These are phyloP conservation scores for Pristionchus mayeri DNA, from an alignment of 2,888 invertebrate genomes.

Conservation along the genomic window DNA sequence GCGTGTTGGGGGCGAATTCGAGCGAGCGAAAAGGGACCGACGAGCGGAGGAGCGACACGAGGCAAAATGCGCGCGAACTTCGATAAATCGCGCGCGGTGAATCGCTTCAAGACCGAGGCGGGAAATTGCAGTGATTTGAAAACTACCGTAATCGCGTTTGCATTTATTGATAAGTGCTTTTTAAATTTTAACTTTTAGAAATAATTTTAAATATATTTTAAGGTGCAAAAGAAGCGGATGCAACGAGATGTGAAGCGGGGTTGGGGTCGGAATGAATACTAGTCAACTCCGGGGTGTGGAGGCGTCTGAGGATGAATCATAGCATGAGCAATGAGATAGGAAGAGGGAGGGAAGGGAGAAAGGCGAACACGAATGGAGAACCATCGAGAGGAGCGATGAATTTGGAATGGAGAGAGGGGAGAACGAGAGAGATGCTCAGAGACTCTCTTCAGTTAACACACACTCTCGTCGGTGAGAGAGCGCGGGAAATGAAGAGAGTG, in stretches of 20 bases:
- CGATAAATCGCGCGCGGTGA: background rate
- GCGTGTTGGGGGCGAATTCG: background rate
- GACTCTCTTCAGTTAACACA: too few species aligned
- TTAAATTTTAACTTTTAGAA: background rate
- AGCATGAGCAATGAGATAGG: background rate
- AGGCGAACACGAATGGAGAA: background rate
- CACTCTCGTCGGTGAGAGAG: background rate
- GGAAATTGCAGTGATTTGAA: background rate
- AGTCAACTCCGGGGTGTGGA: background rate
- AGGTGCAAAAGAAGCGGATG: background rate
- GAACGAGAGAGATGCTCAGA: background rate
- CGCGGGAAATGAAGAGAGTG: too few species aligned
- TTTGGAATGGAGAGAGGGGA: background rate
- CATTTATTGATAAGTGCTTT: background rate
- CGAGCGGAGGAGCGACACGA: background rate
- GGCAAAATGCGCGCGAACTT: constrained; percentile 2
- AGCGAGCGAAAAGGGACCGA: background rate
- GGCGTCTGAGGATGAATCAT: background rate
- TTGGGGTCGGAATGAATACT: background rate
- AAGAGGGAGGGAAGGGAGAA: background rate
- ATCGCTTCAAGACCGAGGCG: background rate
- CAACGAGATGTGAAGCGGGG: background rate
- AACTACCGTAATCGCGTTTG: background rate
- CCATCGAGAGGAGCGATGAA: background rate
- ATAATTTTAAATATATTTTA: background rate